Evolutionary conservation across 2,888 invertebrate genomes (phyloP).

Genomic region (Trichacis sp.): DNA sequence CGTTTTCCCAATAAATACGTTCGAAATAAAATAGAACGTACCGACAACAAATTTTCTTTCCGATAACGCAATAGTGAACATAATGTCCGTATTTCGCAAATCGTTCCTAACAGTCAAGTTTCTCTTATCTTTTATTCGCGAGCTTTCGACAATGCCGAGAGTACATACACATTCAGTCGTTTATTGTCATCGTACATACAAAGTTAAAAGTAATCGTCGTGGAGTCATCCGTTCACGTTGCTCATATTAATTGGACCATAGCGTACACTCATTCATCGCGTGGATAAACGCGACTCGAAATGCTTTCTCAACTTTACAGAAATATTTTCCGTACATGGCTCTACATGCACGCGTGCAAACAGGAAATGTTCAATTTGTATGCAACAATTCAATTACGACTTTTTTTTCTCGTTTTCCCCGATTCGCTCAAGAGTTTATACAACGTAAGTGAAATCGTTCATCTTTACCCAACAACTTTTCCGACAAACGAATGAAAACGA

Average conservation of each 20-base stretch:
- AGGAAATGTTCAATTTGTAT: background rate
- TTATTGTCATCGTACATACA: slow-evolving; percentile 30
- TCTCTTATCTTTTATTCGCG: slow-evolving; percentile 5
- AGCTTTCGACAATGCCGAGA: background rate
- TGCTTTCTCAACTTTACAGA: slow-evolving; percentile 31
- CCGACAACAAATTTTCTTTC: background rate
- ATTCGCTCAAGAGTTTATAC: background rate
- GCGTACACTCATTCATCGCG: no score
- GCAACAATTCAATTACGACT: background rate
- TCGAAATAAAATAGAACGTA: background rate
- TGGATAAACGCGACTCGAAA: slow-evolving; percentile 29
- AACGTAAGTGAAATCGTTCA: background rate
- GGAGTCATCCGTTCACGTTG: slow-evolving; percentile 29
- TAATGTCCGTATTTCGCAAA: background rate
- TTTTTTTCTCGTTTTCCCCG: background rate
- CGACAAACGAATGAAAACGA: background rate
- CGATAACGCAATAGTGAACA: background rate
- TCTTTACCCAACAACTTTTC: background rate
- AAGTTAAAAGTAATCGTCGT: slow-evolving; percentile 24
- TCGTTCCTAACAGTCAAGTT: slow-evolving; percentile 3
- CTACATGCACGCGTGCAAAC: no score
- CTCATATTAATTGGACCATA: slow-evolving; percentile 21
- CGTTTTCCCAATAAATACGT: background rate
- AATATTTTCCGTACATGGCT: slow-evolving; percentile 6
- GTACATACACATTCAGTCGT: slow-evolving; percentile 3